Conservation (phyloP, 2,113 vertebrate genomes). For the Lycocorax pyrrhopterus region DNA sequence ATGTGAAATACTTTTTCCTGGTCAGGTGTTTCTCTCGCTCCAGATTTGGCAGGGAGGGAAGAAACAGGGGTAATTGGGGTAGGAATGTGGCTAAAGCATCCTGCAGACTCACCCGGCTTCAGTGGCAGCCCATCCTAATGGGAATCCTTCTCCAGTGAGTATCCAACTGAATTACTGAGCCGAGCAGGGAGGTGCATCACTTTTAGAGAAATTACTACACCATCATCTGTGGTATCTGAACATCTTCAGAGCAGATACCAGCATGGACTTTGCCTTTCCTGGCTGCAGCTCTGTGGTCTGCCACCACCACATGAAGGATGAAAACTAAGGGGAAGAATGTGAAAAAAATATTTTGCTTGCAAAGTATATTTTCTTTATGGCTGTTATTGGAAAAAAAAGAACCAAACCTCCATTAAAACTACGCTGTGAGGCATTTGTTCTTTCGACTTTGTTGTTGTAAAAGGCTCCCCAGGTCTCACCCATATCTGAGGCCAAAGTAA, state of each 20-base stretch:
- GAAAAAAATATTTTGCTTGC: slow-evolving; percentile 22
- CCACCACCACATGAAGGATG: background rate
- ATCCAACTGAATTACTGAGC: background rate
- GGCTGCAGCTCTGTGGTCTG: background rate
- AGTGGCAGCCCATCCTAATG: background rate
- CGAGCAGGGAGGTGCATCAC: background rate
- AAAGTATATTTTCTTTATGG: slow-evolving; percentile 30
- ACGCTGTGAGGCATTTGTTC: background rate
- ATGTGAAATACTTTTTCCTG: background rate
- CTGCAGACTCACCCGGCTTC: background rate
- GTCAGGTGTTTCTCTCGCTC: background rate
- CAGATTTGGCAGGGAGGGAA: background rate
- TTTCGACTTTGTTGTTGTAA: background rate
- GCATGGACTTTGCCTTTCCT: background rate
- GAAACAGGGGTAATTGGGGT: background rate
- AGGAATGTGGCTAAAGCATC: background rate
- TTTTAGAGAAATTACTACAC: background rate
- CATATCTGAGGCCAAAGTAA: background rate
- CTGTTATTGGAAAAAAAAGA: background rate
- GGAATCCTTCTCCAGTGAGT: background rate
- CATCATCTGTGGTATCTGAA: background rate
- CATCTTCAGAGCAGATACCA: background rate
- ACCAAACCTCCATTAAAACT: background rate
- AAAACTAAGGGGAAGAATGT: slow-evolving; percentile 7
- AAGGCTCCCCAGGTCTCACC: slow-evolving; percentile 1